Evolutionary conservation across 92 coral and sea anemone species (phyloP), one percentile per base, ranked within the genome.

Genomic region (Metridium senile): DNA sequence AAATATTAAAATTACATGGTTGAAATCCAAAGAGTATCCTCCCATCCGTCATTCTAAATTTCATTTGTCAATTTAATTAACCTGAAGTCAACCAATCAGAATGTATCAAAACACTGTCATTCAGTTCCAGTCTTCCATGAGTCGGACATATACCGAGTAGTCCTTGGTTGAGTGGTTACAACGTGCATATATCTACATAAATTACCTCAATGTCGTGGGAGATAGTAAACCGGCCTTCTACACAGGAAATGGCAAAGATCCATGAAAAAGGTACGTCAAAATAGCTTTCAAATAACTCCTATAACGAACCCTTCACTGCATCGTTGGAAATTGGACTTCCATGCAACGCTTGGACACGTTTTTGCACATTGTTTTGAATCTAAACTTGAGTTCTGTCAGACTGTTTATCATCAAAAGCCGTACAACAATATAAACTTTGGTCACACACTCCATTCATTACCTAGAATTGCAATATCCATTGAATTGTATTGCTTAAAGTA

Each of bases 241-340:
- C 86, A 33, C 91, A 87, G n/a, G 94, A 86, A 78, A 90, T 90
- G 94, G 91, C 94, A 9, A 90, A 86, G 83, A 49, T 83, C 63
- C 91, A 87, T 34, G 94, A 88, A 26, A 79, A 34, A 78, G 81
- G 89, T 56, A 29, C 21, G 81, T 11, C 4, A 10, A 23, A 18
- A 10, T 62, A 53, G 63, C 9, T 11, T 20, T 21, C 11, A 11
- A 2, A 3, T 0, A 32, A 1, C 27, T 18, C 76, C 18, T 26
- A 53, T 26, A 72, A 43, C 62, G 16, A 34, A 25, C n/a, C 27
- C 53, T 21, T 43, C 53, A 51, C 29, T 45, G 64, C 35, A 58
- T 66, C 70, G 68, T 66, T 35, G 31, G 26, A 39, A 53, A 67
- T 77, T 47, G 66, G 51, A 72, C 68, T 11, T 67, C 32, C 57